These are phyloP conservation scores for Hiodon tergisus DNA, from an alignment of 2,113 vertebrate species.

Conservation along the genomic window DNA sequence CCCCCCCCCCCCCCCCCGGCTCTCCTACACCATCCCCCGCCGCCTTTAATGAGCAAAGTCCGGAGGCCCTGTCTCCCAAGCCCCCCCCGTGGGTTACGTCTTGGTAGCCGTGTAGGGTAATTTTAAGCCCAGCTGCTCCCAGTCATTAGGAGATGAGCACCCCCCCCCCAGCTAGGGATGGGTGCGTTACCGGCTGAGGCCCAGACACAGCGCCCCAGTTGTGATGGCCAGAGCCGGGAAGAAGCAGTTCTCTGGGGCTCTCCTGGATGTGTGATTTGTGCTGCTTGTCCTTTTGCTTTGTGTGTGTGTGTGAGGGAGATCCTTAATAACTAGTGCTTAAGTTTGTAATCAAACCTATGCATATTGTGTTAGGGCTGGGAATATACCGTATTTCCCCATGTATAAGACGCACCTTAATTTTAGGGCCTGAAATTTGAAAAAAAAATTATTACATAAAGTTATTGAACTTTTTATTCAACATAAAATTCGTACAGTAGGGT, in stretches of 20 bases:
- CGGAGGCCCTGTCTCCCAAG: constrained; percentile 24
- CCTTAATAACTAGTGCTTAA: too few species aligned
- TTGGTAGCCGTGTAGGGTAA: constrained; percentile 43
- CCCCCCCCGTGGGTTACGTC: constrained; percentile 25
- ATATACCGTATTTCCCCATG: too few species aligned
- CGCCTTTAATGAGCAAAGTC: constrained; percentile 51
- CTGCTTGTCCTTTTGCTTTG: too few species aligned
- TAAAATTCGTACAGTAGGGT: too few species aligned
- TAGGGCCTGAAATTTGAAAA: too few species aligned
- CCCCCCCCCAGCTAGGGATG: constrained; percentile 30
- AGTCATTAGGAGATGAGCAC: constrained; percentile 51
- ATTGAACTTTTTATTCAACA: too few species aligned
- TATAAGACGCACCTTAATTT: too few species aligned
- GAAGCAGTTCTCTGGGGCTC: background rate
- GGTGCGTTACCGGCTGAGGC: constrained; percentile 11
- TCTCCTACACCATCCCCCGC: constrained; percentile 13
- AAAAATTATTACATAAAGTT: too few species aligned
- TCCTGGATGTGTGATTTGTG: background rate
- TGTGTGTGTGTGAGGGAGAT: too few species aligned
- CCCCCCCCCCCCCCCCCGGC: background rate
- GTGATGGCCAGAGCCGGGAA: background rate
- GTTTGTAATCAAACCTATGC: too few species aligned
- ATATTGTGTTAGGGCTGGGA: too few species aligned
- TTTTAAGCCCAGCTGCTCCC: constrained; percentile 58
- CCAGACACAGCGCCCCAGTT: background rate